phyloP scores from a whole-genome alignment of 2,888 invertebrate species.

The Phytoseiulus persimilis region DNA sequence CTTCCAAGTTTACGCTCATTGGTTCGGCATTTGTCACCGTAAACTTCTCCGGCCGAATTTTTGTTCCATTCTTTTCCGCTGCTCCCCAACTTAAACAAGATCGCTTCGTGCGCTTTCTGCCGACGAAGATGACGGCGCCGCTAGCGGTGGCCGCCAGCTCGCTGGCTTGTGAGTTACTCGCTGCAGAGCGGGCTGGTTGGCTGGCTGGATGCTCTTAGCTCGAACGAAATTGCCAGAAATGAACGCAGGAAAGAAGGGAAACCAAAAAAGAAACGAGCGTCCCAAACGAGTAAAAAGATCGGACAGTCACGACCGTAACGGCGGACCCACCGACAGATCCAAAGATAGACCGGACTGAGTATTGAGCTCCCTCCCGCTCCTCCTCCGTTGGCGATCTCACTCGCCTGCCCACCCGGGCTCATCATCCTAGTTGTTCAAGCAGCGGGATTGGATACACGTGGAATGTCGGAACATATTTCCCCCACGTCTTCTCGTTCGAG shows the following conservation, averaged over 20 bases:
- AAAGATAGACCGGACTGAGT: not conserved
- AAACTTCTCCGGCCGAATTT: not conserved
- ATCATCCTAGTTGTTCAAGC: not conserved
- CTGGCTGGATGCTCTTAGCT: not conserved
- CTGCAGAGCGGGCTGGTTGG: not conserved
- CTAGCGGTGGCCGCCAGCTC: not conserved
- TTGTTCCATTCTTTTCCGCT: not conserved
- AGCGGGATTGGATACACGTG: not conserved
- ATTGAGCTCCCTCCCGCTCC: not conserved
- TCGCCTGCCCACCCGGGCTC: not conserved
- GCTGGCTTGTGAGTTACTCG: not conserved
- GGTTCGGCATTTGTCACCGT: not conserved
- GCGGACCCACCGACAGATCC: not conserved
- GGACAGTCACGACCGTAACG: conserved; percentile 5
- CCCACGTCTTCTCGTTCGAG: not conserved
- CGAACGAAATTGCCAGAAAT: not conserved
- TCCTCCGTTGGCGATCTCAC: not conserved
- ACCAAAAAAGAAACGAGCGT: not conserved
- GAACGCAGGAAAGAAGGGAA: not conserved
- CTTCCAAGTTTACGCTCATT: not conserved
- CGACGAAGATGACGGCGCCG: not conserved
- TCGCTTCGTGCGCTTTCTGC: not conserved
- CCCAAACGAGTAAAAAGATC: conserved; percentile 5
- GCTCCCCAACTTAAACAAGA: not conserved
- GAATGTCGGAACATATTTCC: not conserved